Evolutionary conservation across 2,888 invertebrate species (phyloP).

Genomic region (Acrocera orbiculus): DNA sequence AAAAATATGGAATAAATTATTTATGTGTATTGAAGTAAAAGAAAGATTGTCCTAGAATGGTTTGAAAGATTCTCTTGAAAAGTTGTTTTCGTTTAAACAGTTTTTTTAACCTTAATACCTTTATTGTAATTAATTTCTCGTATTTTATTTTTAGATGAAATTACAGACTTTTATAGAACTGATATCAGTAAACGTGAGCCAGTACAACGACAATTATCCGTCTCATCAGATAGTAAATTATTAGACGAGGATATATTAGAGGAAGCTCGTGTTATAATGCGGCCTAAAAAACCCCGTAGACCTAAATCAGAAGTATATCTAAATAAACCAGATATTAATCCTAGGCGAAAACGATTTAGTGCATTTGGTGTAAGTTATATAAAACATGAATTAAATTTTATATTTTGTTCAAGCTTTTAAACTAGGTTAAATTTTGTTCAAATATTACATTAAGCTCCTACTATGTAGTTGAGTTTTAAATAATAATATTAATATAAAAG

Average conservation of each 20-base stretch:
- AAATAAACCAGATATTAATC: conserved; percentile 51
- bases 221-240: conserved; percentile 81
- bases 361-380: conserved; percentile 76
- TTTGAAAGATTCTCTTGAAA: too few species aligned
- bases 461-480: too few species aligned
- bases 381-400: background rate
- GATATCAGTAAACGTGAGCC: conserved; percentile 59
- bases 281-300: conserved; percentile 81
- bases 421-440: background rate
- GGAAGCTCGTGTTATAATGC: conserved; percentile 71
- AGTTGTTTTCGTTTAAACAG: too few species aligned
- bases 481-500: too few species aligned
- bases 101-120: too few species aligned
- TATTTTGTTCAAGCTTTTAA: too few species aligned
- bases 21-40: too few species aligned
- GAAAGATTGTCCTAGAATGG: too few species aligned
- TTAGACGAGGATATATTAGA: conserved; percentile 80
- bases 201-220: conserved; percentile 76
- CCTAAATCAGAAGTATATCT: conserved; percentile 93
- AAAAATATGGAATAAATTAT: too few species aligned
- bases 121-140: conserved; percentile 3
- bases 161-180: conserved; percentile 58
- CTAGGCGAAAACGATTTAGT: conserved; percentile 81
- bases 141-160: conserved; percentile 36
- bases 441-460: too few species aligned